These are phyloP conservation scores for Gandaritis pyraliata DNA, from an alignment of 2,888 invertebrate species.

Conservation along the genomic window DNA sequence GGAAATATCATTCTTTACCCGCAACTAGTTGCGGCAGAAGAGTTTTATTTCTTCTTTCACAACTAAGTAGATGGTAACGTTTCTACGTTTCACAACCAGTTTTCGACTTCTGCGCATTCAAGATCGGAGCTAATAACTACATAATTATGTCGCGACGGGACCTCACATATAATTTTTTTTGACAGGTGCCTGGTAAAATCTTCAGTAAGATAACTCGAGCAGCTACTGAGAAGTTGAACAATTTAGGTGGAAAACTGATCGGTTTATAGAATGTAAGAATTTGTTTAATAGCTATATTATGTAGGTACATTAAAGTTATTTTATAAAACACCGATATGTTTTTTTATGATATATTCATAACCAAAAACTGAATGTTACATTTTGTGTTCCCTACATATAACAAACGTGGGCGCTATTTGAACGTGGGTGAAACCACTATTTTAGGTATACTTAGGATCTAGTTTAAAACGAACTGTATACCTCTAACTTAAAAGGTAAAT, in stretches of 20 bases:
- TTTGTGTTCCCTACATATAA: slow-evolving; percentile 12
- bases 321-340: background rate
- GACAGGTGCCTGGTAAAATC: slow-evolving; percentile 81
- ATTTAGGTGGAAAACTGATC: slow-evolving; percentile 81
- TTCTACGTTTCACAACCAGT: no score
- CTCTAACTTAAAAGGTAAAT: slow-evolving; percentile 57
- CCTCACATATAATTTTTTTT: no score
- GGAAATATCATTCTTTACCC: no score
- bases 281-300: no score
- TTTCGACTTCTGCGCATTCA: no score
- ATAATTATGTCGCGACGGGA: no score
- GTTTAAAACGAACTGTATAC: slow-evolving; percentile 36
- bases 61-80: no score
- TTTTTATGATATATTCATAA: slow-evolving; percentile 24
- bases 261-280: slow-evolving; percentile 70
- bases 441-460: background rate
- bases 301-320: no score
- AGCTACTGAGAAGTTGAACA: slow-evolving; percentile 83
- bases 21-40: no score
- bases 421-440: slow-evolving; percentile 7
- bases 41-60: no score
- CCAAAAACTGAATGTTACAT: slow-evolving; percentile 18
- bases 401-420: slow-evolving; percentile 2
- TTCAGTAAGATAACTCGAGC: slow-evolving; percentile 77
- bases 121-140: no score